phyloP scores from a whole-genome alignment of 2,888 invertebrate species.

The Idaea straminata region DNA sequence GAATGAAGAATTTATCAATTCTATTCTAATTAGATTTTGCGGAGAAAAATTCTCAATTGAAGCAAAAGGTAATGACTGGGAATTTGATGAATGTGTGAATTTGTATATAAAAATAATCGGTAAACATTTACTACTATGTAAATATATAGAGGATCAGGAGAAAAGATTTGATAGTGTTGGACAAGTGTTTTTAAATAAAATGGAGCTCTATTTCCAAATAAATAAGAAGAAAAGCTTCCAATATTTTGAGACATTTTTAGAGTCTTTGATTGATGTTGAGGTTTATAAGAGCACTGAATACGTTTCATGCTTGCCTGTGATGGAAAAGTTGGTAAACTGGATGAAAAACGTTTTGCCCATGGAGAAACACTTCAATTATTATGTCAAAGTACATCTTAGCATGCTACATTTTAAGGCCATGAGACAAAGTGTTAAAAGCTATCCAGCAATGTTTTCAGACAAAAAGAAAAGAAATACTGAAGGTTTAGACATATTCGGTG shows the following conservation, averaged over 20 bases:
- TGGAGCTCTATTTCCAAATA: conserved; percentile 20
- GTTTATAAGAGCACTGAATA: conserved; percentile 40
- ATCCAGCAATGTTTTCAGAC: conserved; percentile 37
- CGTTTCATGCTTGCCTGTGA: conserved; percentile 38
- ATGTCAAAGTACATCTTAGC: conserved; percentile 40
- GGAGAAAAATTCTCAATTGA: conserved; percentile 26
- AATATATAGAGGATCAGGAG: conserved; percentile 32
- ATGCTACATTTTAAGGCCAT: conserved; percentile 51
- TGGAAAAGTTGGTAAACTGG: conserved; percentile 38
- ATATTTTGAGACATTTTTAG: conserved; percentile 32
- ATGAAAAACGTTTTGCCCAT: conserved; percentile 36
- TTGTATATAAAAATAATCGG: conserved; percentile 40
- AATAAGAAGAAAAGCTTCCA: conserved; percentile 3
- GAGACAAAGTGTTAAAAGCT: conserved; percentile 35
- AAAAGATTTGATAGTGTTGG: conserved; percentile 34
- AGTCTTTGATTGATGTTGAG: conserved; percentile 38
- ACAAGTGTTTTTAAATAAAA: conserved; percentile 34
- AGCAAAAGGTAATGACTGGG: conserved; percentile 9
- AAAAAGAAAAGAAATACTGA: conserved; percentile 28
- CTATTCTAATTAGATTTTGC: conserved; percentile 32
- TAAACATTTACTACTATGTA: conserved; percentile 43
- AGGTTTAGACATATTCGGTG: conserved; percentile 41
- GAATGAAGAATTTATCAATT: conserved; percentile 30
- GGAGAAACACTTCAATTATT: conserved; percentile 37
- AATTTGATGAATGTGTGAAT: conserved; percentile 7